These are phyloP conservation scores for Talpa occidentalis DNA, from an alignment of 2,113 vertebrate genomes.

Conservation along the genomic window DNA sequence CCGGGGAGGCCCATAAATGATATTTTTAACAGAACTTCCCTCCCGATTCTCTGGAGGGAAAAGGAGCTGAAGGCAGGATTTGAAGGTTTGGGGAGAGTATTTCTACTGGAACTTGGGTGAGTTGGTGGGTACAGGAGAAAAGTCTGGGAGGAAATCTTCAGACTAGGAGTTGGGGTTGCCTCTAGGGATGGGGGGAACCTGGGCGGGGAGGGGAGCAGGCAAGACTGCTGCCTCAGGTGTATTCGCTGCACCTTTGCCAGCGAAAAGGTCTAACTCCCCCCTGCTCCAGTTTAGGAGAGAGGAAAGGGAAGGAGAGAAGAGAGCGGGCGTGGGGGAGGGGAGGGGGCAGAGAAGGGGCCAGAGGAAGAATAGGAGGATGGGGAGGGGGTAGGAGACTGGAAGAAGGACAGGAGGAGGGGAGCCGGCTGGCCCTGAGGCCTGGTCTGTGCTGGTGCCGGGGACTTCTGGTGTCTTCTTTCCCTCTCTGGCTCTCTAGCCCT, in stretches of 20 bases:
- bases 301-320: accelerated
- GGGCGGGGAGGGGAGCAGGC: background rate
- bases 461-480: background rate
- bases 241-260: background rate
- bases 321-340: accelerated
- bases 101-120: background rate
- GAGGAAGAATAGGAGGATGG: background rate
- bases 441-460: background rate
- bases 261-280: background rate
- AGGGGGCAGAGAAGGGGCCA: too few relatives aligned
- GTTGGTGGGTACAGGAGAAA: background rate
- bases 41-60: background rate
- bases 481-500: background rate
- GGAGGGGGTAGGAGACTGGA: accelerated
- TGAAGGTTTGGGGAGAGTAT: background rate
- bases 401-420: accelerated
- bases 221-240: background rate
- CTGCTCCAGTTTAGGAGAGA: accelerated
- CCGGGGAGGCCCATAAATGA: too few relatives aligned
- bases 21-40: background rate
- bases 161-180: background rate
- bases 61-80: background rate
- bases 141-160: background rate
- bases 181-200: background rate
- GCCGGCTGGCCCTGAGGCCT: background rate